Evolutionary conservation across 2,113 vertebrate genomes (phyloP), one percentile per base, ranked within the genome.

Genomic region (Pomatostomus ruficeps): DNA sequence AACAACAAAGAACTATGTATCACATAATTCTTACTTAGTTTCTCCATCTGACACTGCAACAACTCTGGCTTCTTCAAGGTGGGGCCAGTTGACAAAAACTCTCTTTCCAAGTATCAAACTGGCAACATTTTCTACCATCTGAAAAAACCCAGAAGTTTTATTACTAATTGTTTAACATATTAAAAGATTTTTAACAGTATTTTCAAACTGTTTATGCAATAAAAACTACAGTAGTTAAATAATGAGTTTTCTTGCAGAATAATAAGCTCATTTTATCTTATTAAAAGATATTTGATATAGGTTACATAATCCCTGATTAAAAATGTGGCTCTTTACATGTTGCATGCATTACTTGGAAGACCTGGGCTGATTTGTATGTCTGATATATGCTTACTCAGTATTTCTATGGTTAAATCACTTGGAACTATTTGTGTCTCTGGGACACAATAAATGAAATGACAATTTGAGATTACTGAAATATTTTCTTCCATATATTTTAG

Each of bases 31-130:
- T 98, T 98, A 99, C 99, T 98, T 99, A 12, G 98, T 98, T 80
- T 99, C 98, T 84, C 99, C 99, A 79, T 99, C 99, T n/a, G 99
- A 99, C 88, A 99, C 98, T 26, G 98, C 98, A 71, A 99, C 96
- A 91, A 99, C 98, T 77, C 99, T 98, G 74, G 99, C 99, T 98
- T 99, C 99, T 97, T 99, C 99, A 81, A 99, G 98, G 96, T 99
- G 99, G 52, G 99, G 99, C 99, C 99, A 99, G 96, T 99, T 99
- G 82, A 99, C 99, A 95, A 99, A 99, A 68, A 99, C 96, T 14
- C 98, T 95, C 77, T 98, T 99, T 35, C 99, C 99, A 84, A 99
- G 98, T 16, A 98, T 88, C 4, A 66, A 93, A 33, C 96, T 89
- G 46, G 99, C 98, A 55, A 99, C 96, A 31, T 98, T 97, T 78